These are phyloP conservation scores for Tachysurus fulvidraco DNA, from an alignment of 2,113 vertebrate genomes.

Conservation along the genomic window DNA sequence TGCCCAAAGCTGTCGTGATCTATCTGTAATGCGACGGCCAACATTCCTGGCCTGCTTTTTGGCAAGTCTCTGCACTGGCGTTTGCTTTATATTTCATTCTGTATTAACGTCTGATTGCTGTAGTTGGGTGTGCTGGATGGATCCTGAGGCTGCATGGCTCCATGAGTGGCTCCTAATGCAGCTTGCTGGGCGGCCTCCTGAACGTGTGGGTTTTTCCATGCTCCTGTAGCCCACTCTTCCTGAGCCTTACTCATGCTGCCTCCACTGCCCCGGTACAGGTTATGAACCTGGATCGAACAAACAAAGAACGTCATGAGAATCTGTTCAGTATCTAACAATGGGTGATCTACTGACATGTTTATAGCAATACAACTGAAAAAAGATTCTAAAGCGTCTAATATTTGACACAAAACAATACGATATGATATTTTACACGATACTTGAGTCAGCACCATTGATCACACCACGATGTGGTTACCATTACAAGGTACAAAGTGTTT, in stretches of 20 bases:
- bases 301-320: background rate
- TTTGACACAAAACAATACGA: background rate
- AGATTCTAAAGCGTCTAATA: background rate
- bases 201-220: conserved; percentile 95
- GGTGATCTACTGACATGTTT: background rate
- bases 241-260: conserved; percentile 95
- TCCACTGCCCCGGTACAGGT: conserved; percentile 92
- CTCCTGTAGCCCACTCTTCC: conserved; percentile 92
- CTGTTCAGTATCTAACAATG: background rate
- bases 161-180: conserved; percentile 82
- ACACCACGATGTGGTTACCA: background rate
- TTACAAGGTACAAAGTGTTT: background rate
- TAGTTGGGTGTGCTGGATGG: conserved; percentile 80
- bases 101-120: conserved; percentile 78
- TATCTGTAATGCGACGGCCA: conserved; percentile 31
- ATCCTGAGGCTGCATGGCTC: conserved; percentile 77
- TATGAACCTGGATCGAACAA: conserved; percentile 84
- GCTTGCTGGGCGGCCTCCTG: conserved; percentile 89
- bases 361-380: background rate
- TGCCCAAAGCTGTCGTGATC: conserved; percentile 7
- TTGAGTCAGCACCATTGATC: too few relatives aligned
- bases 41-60: background rate
- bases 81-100: conserved; percentile 6
- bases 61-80: background rate
- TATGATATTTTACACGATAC: background rate